Conservation (phyloP, 1,140 invertebrate species). For the Zophobas morio region DNA sequence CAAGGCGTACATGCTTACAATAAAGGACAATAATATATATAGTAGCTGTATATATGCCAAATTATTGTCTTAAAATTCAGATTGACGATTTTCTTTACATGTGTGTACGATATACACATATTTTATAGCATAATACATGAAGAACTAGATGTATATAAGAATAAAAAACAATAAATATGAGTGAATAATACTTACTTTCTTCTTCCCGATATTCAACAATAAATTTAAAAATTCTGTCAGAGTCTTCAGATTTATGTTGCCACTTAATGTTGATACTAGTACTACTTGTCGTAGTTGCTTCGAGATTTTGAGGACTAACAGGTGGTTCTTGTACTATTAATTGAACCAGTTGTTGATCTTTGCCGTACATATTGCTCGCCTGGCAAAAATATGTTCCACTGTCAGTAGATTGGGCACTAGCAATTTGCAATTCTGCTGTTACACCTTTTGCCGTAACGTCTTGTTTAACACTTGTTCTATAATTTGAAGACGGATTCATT, state of each 20-base stretch:
- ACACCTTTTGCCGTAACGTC: conserved; percentile 79
- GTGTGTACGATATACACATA: no score
- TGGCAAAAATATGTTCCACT: conserved; percentile 88
- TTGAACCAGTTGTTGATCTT: conserved; percentile 86
- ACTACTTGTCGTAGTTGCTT: conserved; percentile 79
- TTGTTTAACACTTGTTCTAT: conserved; percentile 78
- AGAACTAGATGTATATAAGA: no score
- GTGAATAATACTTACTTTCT: conserved; percentile 68
- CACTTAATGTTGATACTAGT: conserved; percentile 82
- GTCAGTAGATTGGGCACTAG: conserved; percentile 80
- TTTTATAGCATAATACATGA: no score
- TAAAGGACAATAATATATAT: no score
- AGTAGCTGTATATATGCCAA: no score
- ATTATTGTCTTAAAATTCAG: no score
- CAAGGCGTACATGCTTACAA: no score
- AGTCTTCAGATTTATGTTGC: conserved; percentile 78
- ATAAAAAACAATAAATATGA: not conserved
- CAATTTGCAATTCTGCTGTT: conserved; percentile 81
- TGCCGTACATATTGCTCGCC: conserved; percentile 86
- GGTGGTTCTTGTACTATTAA: conserved; percentile 88
- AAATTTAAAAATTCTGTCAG: conserved; percentile 81
- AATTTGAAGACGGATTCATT: conserved; percentile 78
- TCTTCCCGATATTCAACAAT: conserved; percentile 81
- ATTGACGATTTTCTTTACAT: no score
- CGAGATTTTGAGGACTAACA: conserved; percentile 77